These are phyloP conservation scores for Charina bottae DNA, from an alignment of 2,113 vertebrate species.

Conservation along the genomic window DNA sequence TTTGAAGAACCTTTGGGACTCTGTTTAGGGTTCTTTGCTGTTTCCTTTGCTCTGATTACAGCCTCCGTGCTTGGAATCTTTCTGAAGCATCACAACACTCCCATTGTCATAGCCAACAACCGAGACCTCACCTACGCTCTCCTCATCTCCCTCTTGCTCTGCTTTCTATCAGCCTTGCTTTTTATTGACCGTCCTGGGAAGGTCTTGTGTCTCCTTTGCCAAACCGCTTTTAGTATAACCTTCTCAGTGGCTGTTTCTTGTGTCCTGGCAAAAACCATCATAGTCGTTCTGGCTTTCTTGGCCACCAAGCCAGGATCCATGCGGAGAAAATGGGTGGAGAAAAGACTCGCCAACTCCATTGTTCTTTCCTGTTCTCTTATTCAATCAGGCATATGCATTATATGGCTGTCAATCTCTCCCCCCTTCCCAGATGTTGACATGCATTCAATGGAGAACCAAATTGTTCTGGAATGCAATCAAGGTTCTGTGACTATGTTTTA, in stretches of 20 bases:
- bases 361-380: background rate
- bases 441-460: too few species aligned
- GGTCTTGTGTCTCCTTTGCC: background rate
- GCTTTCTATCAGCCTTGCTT: background rate
- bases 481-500: background rate
- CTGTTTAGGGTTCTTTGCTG: background rate
- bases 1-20: background rate
- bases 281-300: background rate
- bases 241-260: background rate
- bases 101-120: constrained; percentile 1
- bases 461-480: too few species aligned
- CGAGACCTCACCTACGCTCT: background rate
- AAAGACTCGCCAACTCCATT: background rate
- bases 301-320: background rate
- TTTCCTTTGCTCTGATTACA: background rate
- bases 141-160: background rate
- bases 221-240: background rate
- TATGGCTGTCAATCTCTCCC: background rate
- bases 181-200: background rate
- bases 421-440: too few species aligned
- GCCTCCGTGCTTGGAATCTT: background rate
- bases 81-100: background rate
- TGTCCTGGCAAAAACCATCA: background rate
- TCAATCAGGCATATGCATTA: background rate
- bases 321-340: background rate